A percentile compares a stretch with the other conserved stretches of the same genome.
phyloP scores from a whole-genome alignment of 2,113 vertebrate genomes.

The Tretioscincus oriximinensis region DNA sequence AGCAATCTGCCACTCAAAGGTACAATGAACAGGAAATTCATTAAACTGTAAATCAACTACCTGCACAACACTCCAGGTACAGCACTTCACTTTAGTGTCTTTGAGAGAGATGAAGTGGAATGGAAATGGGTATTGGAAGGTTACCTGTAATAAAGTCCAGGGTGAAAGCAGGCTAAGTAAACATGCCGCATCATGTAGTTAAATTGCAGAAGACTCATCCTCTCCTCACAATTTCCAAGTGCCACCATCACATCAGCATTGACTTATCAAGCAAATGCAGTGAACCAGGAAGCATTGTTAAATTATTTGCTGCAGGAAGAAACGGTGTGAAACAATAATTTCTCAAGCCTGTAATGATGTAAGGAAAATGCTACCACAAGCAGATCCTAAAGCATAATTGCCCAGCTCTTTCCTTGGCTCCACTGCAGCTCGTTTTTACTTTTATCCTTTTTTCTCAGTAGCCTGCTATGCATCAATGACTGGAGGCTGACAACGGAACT shows the following conservation, averaged over 20 bases:
- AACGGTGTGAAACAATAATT: neutral
- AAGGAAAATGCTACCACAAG: neutral
- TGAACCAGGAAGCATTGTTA: neutral
- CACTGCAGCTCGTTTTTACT: neutral
- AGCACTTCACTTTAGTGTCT: neutral
- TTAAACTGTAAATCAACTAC: constrained; percentile 5
- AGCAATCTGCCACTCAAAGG: constrained; percentile 3
- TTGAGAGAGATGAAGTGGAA: neutral
- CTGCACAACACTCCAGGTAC: neutral
- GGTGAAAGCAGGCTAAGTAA: neutral
- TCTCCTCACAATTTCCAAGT: no score
- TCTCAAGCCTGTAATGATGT: neutral
- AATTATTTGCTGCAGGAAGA: neutral
- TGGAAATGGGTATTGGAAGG: neutral
- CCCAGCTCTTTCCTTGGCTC: neutral
- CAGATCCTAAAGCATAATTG: neutral
- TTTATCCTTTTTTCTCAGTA: neutral
- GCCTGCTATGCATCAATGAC: neutral
- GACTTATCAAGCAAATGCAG: neutral
- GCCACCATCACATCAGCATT: neutral
- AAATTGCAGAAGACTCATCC: neutral
- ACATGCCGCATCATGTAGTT: neutral
- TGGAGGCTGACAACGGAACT: neutral
- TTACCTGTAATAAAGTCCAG: constrained; percentile 5
- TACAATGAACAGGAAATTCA: neutral